These are phyloP conservation scores for Phenacoccus solenopsis DNA, from an alignment of 1,140 invertebrate genomes.

Conservation along the genomic window DNA sequence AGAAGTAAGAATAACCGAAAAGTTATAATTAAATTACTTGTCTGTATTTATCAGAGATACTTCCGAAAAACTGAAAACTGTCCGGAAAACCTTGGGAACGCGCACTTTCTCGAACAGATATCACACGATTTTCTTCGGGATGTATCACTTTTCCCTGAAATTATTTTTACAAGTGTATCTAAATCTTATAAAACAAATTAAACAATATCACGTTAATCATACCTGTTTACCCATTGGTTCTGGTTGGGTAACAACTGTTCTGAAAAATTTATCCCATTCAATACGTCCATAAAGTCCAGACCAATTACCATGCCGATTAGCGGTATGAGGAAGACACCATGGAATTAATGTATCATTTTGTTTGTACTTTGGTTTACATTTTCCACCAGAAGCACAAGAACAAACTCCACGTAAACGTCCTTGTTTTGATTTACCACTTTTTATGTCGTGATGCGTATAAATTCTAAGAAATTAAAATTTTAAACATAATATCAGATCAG, in stretches of 20 bases:
- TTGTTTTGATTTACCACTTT: constrained; percentile 44
- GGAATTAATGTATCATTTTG: constrained; percentile 79
- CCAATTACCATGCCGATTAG: constrained; percentile 77
- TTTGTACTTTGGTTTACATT: constrained; percentile 46
- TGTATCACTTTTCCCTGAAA: constrained; percentile 58
- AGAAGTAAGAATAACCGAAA: not conserved
- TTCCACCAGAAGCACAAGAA: constrained; percentile 48
- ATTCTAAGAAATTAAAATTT: constrained; percentile 34
- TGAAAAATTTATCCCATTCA: constrained; percentile 75
- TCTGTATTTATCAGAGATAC: constrained; percentile 61
- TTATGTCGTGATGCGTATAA: constrained; percentile 58
- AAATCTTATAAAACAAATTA: not conserved
- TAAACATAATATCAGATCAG: not conserved
- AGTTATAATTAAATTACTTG: constrained; percentile 32
- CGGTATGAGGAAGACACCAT: constrained; percentile 82
- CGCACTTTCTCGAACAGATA: constrained; percentile 75
- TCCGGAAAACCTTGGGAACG: constrained; percentile 78
- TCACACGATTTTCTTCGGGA: constrained; percentile 64
- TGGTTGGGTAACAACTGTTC: constrained; percentile 76
- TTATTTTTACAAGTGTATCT: no score
- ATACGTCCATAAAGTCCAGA: constrained; percentile 56
- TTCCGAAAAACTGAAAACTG: constrained; percentile 61
- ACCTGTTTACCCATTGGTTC: constrained; percentile 86
- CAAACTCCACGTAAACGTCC: constrained; percentile 65
- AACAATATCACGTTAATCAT: not conserved